Evolutionary conservation across 2,113 vertebrate species (phyloP), one percentile per base, ranked within the genome.

Genomic region (Natator depressus): DNA sequence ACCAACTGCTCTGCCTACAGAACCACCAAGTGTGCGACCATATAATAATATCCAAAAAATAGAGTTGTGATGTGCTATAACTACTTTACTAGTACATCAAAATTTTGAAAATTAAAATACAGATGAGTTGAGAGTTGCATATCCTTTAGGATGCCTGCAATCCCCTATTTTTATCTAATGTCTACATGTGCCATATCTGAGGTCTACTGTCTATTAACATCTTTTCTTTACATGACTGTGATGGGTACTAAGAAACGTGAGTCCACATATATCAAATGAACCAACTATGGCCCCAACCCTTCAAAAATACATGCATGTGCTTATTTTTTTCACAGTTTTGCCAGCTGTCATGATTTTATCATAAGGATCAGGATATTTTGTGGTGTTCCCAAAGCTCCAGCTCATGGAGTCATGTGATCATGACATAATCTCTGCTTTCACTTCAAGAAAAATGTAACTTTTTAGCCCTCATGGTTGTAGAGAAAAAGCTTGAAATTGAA

Each of bases 321-420:
- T 81, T 84, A 59, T 11, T 54, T 80, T 50, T 29, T 59, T 14
- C 0, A 0, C 55, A 2, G 6, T 87, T n/a, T 79, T 27, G 47
- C 0, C 0, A 46, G 59, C 49, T 35, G 16, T 95, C 8, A 20
- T 54, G 80, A 72, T 76, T 86, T 14, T 17, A 38, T 14, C 72
- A 31, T 25, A 10, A 82, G 5, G 6, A 29, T 84, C 86, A n/a
- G 22, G 62, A 8, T 84, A 51, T 84, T 83, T 87, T 17, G 50
- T 88, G 1, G 87, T 95, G 59, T 29, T 81, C 16, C 82, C 88
- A n/a, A 88, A 94, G 89, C 20, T 19, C 85, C 8, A 24, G 10
- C 87, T 88, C 72, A 20, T 85, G 29, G 87, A 54, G 86, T 38
- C 24, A 42, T 35, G 20, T 5, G 6, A 81, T 85, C 49, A 69